Conservation (phyloP, 2,113 vertebrate genomes). For the Gobius niger region DNA sequence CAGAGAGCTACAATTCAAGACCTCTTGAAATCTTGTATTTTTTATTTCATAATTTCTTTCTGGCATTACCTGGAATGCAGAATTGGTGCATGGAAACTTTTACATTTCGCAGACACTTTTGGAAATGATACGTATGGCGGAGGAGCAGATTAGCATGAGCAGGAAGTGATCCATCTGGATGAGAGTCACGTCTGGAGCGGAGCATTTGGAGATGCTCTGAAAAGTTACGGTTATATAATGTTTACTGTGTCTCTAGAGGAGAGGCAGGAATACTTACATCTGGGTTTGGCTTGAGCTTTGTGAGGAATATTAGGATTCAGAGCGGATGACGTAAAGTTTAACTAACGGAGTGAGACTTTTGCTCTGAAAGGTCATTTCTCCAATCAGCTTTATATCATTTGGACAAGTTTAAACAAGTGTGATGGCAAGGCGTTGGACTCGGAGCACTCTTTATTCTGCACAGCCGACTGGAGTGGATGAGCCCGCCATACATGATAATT, state of each 20-base stretch:
- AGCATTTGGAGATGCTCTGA: not conserved
- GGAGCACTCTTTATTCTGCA: not conserved
- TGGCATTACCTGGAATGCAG: not conserved
- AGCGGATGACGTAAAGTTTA: not conserved
- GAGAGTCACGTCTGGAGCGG: slow-evolving; percentile 8
- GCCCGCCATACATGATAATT: not conserved
- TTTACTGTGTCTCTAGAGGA: slow-evolving; percentile 11
- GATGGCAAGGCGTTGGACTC: not conserved
- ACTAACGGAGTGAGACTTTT: not conserved
- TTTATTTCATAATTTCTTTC: no score
- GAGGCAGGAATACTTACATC: not conserved
- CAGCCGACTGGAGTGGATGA: not conserved
- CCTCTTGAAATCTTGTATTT: no score
- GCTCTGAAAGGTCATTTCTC: not conserved
- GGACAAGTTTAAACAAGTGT: not conserved
- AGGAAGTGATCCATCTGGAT: not conserved
- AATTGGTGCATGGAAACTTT: not conserved
- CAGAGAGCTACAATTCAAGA: not conserved
- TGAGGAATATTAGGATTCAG: slow-evolving; percentile 3
- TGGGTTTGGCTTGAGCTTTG: not conserved
- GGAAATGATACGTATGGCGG: not conserved
- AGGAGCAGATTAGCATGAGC: slow-evolving; percentile 4
- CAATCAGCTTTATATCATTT: not conserved
- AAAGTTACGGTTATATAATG: slow-evolving; percentile 14
- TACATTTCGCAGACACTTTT: not conserved